phyloP scores from a whole-genome alignment of 2,797 vertebrate species.

The Fringilla coelebs region DNA sequence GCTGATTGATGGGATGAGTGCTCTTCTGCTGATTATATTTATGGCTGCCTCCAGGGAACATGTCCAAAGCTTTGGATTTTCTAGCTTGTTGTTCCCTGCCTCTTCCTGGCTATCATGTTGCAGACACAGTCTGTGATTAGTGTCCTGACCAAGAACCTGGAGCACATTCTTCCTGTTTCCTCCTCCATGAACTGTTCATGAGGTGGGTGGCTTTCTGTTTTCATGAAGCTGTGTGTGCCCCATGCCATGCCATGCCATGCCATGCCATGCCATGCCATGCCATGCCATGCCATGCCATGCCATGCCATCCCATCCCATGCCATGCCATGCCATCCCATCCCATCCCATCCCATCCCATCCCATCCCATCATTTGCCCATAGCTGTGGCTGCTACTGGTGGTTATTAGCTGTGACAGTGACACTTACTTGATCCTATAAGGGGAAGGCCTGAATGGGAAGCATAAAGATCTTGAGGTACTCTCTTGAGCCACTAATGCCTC shows the following conservation, averaged over 20 bases:
- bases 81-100: not conserved
- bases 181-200: not conserved
- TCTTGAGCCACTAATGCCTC: not conserved
- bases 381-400: not conserved
- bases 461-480: not conserved
- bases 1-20: slow-evolving; percentile 20
- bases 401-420: not conserved
- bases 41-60: not conserved
- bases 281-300: not conserved
- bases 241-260: too few relatives aligned
- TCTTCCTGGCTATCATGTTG: not conserved
- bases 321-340: not conserved
- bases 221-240: not conserved
- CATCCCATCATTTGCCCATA: not conserved
- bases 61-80: not conserved
- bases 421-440: not conserved
- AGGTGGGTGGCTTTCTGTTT: not conserved
- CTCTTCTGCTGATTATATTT: slow-evolving; percentile 1
- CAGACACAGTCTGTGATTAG: not conserved
- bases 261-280: not conserved
- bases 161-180: not conserved
- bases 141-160: not conserved
- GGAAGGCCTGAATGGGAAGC: not conserved
- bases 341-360: not conserved
- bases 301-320: too few relatives aligned